Percentiles rank a stretch among this genome's conserved stretches.
Conservation (phyloP, 2,113 vertebrate genomes). For the Acanthisitta chloris region DNA sequence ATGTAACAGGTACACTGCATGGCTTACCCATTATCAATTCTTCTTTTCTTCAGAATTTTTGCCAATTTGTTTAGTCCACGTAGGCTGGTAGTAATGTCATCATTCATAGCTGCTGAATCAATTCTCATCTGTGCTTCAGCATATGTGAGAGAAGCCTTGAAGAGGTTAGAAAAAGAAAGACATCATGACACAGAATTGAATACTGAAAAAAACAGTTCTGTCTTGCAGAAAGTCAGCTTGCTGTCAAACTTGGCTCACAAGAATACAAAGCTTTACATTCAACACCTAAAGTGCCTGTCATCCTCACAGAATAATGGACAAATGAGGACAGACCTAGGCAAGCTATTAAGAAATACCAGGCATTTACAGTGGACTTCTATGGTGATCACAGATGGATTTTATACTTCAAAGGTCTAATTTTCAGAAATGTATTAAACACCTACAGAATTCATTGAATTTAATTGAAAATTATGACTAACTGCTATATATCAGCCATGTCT, state of each 20-base stretch:
- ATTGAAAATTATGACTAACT: neutral
- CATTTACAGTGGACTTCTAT: neutral
- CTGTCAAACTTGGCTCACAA: neutral
- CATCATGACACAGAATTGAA: neutral
- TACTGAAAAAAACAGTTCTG: neutral
- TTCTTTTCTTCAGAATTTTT: constrained; percentile 88
- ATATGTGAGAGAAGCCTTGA: constrained; percentile 93
- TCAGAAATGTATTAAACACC: neutral
- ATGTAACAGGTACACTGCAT: neutral
- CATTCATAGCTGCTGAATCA: constrained; percentile 86
- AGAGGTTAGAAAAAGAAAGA: neutral
- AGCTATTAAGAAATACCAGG: neutral
- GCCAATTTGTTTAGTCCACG: constrained; percentile 90
- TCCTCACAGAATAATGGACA: neutral
- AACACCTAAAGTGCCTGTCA: neutral
- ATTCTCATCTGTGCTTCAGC: constrained; percentile 98
- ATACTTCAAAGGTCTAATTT: neutral
- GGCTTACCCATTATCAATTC: constrained; percentile 89
- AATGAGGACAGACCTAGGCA: neutral
- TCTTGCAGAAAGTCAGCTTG: neutral
- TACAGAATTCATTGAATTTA: neutral
- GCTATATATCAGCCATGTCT: neutral
- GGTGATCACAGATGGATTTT: neutral
- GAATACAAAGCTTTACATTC: neutral
- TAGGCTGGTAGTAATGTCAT: constrained; percentile 86